phyloP scores from a whole-genome alignment of 2,888 invertebrate species.

The Ormyrus rosae region DNA sequence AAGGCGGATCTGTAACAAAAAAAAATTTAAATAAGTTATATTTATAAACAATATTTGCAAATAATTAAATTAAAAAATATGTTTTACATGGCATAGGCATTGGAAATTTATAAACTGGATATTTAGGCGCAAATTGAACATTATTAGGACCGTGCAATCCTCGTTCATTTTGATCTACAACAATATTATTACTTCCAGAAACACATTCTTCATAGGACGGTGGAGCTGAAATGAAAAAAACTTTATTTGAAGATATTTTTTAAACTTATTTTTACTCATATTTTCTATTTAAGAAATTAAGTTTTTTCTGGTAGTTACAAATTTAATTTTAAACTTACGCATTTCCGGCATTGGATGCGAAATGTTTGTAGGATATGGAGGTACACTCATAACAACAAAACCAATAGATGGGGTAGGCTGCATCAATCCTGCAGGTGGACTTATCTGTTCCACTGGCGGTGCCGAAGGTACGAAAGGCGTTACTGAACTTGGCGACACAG shows the following conservation, averaged over 20 bases:
- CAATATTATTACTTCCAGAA: slow-evolving; percentile 39
- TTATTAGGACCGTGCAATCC: slow-evolving; percentile 23
- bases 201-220: slow-evolving; percentile 58
- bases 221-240: slow-evolving; percentile 55
- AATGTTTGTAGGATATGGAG: slow-evolving; percentile 27
- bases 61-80: neutral
- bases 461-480: slow-evolving; percentile 28
- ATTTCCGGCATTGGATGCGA: slow-evolving; percentile 43
- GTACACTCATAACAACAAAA: slow-evolving; percentile 58
- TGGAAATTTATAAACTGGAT: slow-evolving; percentile 45
- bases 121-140: slow-evolving; percentile 43
- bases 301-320: neutral
- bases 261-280: slow-evolving; percentile 1
- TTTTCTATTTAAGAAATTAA: neutral
- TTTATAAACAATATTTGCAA: too few relatives aligned
- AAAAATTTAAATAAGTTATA: neutral
- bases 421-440: neutral
- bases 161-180: slow-evolving; percentile 23
- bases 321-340: slow-evolving; percentile 48
- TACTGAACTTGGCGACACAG: neutral
- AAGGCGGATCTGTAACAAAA: slow-evolving; percentile 36
- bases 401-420: slow-evolving; percentile 58
- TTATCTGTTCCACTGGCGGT: slow-evolving; percentile 26
- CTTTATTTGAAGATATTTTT: slow-evolving; percentile 24
- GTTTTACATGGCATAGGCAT: slow-evolving; percentile 38